Evolutionary conservation across 2,113 vertebrate genomes (phyloP), one percentile per base, ranked within the genome.

Genomic region (Halcyon malimbica): DNA sequence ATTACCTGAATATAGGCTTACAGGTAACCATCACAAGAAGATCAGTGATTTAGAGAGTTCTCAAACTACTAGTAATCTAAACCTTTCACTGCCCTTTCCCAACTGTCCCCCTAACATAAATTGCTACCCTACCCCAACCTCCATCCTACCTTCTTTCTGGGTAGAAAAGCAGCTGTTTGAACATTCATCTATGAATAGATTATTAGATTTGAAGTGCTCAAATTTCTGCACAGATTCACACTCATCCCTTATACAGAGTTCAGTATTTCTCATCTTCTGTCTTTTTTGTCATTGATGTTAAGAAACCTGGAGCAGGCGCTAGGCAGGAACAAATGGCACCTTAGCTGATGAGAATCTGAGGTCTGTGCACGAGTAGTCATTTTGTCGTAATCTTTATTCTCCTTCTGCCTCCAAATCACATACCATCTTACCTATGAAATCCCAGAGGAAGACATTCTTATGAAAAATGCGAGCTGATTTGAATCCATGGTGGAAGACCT

Each of bases 391-490:
- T n/a, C 28, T 31, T 69, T 59, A 26, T 75, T 41, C 77, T 77
- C 37, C 29, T 83, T 48, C 54, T 46, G 67, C 54, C 60, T 63
- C 63, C 74, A 69, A 29, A 53, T 53, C 86, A 56, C 15, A 56
- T 4, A 60, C 10, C 31, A 71, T 28, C 95, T 99, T 97, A 99
- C 99, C 99, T 94, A 99, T 98, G 96, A 99, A 99, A 96, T 99
- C 99, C 99, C 99, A 99, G 91, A 99, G 98, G 97, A 99, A 99
- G 92, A 99, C 97, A 6, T 98, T 99, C 96, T 99, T 99, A 97
- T 99, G 99, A 96, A 99, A 99, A 89, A 99, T 98, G 7, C 99
- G 98, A 73, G 98, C 98, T 0, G 99, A 98, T 93, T 98, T 99
- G 95, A 99, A 98, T 20, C 99, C 99, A 1, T 99, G 99, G 95